Conservation (phyloP, 1,140 invertebrate genomes). For the Samia ricini region DNA sequence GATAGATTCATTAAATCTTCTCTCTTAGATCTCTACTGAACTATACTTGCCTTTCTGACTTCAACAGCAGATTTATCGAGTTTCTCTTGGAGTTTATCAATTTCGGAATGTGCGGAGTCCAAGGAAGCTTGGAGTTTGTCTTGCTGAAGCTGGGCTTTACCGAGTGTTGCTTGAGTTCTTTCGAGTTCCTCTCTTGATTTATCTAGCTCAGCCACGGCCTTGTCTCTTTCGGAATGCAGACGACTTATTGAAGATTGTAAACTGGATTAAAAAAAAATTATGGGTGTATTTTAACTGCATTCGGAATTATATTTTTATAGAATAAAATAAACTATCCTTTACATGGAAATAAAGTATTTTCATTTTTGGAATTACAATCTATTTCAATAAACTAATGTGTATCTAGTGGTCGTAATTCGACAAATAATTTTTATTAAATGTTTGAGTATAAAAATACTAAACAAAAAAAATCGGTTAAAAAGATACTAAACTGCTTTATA, state of each 20-base stretch:
- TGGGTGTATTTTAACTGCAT: not conserved
- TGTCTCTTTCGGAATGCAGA: conserved; percentile 92
- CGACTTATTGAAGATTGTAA: conserved; percentile 86
- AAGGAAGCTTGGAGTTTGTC: conserved; percentile 92
- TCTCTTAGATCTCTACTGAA: too few species aligned
- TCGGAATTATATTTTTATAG: not conserved
- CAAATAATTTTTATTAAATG: too few species aligned
- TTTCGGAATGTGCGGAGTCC: conserved; percentile 93
- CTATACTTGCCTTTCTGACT: conserved; percentile 84
- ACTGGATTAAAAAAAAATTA: conserved; percentile 26
- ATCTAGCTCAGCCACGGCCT: conserved; percentile 89
- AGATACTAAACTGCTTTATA: too few species aligned
- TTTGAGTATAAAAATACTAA: too few species aligned
- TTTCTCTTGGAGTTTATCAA: conserved; percentile 93
- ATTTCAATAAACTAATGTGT: too few species aligned
- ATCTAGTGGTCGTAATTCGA: too few species aligned
- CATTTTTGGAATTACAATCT: too few species aligned
- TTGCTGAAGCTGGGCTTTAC: conserved; percentile 93
- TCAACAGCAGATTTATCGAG: conserved; percentile 89
- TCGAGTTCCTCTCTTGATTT: conserved; percentile 95
- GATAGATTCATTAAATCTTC: too few species aligned
- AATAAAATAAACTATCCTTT: too few species aligned
- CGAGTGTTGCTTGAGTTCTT: conserved; percentile 90
- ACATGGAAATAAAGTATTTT: too few species aligned
- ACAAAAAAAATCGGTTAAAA: too few species aligned